These are phyloP conservation scores for Chromis chromis DNA, from an alignment of 2,797 vertebrate species.

Conservation along the genomic window DNA sequence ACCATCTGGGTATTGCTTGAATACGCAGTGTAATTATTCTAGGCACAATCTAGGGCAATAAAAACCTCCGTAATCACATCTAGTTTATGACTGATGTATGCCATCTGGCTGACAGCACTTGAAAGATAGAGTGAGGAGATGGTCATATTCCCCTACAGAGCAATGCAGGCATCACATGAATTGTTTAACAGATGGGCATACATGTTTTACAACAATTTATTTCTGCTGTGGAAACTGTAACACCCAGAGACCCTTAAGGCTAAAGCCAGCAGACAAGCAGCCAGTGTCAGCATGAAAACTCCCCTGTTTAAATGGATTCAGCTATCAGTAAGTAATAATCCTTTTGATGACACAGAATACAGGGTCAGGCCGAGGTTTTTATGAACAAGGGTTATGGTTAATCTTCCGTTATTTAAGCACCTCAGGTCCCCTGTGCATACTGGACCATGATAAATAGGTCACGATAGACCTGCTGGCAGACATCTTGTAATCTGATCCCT, in stretches of 20 bases:
- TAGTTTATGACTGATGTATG: conserved; percentile 50
- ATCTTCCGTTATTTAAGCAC: conserved; percentile 73
- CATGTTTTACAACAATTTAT: conserved; percentile 28
- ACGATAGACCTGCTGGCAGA: conserved; percentile 60
- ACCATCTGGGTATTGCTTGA: conserved; percentile 42
- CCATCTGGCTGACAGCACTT: conserved; percentile 47
- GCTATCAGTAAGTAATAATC: conserved; percentile 85
- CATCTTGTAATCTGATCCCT: conserved; percentile 73
- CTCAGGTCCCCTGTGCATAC: conserved; percentile 45
- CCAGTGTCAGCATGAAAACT: conserved; percentile 72
- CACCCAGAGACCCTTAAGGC: conserved; percentile 77
- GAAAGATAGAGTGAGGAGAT: conserved; percentile 12
- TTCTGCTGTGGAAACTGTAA: conserved; percentile 29
- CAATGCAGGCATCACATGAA: conserved; percentile 6
- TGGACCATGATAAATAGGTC: conserved; percentile 67
- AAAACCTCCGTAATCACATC: conserved; percentile 56
- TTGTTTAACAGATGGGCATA: conserved; percentile 10
- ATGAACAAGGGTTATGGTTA: conserved; percentile 74
- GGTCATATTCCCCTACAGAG: conserved; percentile 17
- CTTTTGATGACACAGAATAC: conserved; percentile 81
- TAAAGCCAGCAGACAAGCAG: conserved; percentile 79
- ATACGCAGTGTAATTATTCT: conserved; percentile 73
- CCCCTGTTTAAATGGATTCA: conserved; percentile 82
- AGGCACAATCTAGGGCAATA: conserved; percentile 61
- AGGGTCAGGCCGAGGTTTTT: conserved; percentile 81